These are phyloP conservation scores for Enoplolaimus lenunculus DNA, from an alignment of 2,888 invertebrate species.

Conservation along the genomic window DNA sequence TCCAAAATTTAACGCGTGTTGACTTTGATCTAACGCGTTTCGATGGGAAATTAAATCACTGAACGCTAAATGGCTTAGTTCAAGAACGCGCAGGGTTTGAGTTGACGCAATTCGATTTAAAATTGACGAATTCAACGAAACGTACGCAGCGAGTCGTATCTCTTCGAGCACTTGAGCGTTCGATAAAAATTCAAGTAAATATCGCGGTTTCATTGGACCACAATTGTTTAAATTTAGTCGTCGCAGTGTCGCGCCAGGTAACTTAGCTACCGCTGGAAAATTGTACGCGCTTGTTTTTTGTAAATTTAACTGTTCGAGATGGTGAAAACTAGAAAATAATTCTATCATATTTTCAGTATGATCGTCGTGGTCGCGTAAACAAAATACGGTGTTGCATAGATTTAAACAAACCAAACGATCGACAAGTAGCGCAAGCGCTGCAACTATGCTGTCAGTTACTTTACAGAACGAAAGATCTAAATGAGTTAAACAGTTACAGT, in stretches of 20 bases:
- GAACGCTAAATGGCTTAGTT: not conserved
- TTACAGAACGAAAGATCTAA: not conserved
- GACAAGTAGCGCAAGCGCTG: not conserved
- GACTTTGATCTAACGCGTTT: not conserved
- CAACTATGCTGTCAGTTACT: not conserved
- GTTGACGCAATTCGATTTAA: not conserved
- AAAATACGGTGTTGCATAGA: not conserved
- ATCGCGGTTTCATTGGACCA: not conserved
- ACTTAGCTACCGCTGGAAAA: not conserved
- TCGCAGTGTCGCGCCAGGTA: not conserved
- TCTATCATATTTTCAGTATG: not conserved
- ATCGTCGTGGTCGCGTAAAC: not conserved
- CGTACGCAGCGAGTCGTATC: not conserved
- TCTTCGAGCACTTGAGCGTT: not conserved
- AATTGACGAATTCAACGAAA: not conserved
- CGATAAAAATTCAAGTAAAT: not conserved
- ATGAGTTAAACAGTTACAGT: not conserved
- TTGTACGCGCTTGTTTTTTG: not conserved
- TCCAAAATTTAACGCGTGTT: not conserved
- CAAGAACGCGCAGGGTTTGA: not conserved
- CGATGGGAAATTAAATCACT: not conserved
- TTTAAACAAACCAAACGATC: not conserved
- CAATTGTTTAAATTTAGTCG: not conserved
- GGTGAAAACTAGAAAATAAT: not conserved
- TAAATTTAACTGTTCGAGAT: not conserved